These are phyloP conservation scores for Archaeoteleia sp. DNA, from an alignment of 2,888 invertebrate species.

Conservation along the genomic window DNA sequence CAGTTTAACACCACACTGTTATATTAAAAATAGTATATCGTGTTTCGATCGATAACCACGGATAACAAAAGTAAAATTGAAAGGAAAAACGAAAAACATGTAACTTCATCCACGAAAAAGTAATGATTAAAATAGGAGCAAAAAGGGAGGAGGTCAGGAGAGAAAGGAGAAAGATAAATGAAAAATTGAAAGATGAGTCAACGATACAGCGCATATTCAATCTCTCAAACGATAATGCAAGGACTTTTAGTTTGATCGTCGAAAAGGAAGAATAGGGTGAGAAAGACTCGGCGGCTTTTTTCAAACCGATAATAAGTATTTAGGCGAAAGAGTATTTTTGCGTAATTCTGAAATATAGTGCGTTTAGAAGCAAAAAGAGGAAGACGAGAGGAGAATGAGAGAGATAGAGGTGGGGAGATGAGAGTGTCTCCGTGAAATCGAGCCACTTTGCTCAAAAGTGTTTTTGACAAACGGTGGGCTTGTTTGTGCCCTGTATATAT, in stretches of 20 bases:
- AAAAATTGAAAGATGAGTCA: slow-evolving; percentile 23
- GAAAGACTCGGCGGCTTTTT: slow-evolving; percentile 39
- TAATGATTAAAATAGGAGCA: too few species aligned
- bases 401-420: slow-evolving; percentile 3
- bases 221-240: slow-evolving; percentile 45
- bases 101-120: slow-evolving; percentile 43
- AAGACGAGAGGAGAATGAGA: slow-evolving; percentile 11
- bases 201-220: slow-evolving; percentile 46
- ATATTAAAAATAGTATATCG: slow-evolving; percentile 35
- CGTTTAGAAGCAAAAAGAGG: slow-evolving; percentile 20
- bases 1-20: slow-evolving; percentile 52
- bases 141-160: too few species aligned
- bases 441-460: slow-evolving; percentile 51
- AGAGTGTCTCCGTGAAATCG: slow-evolving; percentile 44
- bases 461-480: slow-evolving; percentile 62
- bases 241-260: not conserved
- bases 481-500: slow-evolving; percentile 73
- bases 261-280: not conserved
- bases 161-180: slow-evolving; percentile 2
- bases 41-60: slow-evolving; percentile 20
- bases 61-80: slow-evolving; percentile 19
- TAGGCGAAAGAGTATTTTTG: slow-evolving; percentile 46
- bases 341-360: slow-evolving; percentile 39
- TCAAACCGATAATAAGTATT: slow-evolving; percentile 39
- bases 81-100: slow-evolving; percentile 23